Base-by-base conservation (phyloP, 2,113 vertebrate genomes). In the Herpailurus yagouaroundi region DNA sequence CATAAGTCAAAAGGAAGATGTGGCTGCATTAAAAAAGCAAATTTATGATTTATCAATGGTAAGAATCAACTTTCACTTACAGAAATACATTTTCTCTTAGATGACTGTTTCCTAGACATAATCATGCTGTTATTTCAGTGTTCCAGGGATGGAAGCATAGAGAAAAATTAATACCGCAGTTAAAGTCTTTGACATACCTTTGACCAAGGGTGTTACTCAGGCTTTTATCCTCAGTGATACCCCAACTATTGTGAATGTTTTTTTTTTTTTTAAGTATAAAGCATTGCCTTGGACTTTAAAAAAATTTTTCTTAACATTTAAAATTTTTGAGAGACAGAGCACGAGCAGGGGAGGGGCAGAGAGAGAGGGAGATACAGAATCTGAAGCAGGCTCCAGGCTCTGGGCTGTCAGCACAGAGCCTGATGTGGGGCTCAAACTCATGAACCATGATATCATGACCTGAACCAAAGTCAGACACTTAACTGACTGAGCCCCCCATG, bases 41-140 rank as follows among this genome's bases (percentile, higher is more conserved):
- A 99, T 99, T 64, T 99, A 98, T 89, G 99, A 99, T 85, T 98
- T 99, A 50, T 99, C 99, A 0, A 95, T 99, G 99, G 99, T 99
- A 99, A 99, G 99, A 97, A 33, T 93, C 57, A 2, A 18, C 45
- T 95, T 92, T 96, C 23, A 29, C n/a, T 92, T 41, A n/a, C 1
- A 31, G 27, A 96, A 91, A 71, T 57, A n/a, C n/a, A 12, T 88
- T 96, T 96, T 19, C 33, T 83, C n/a, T 77, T 89, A 77, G 18
- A 71, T 11, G 8, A 1, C 57, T 82, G 27, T 92, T 94, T 76
- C 33, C 7, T 71, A 89, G 45, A 77, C 38, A 57, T 64, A 76
- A 25, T 45, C 14, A 4, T 77, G 60, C n/a, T 86, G 12, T 73
- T 80, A 31, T 76, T 89, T 93, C 31, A 55, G 16, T 66, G n/a